phyloP scores from a whole-genome alignment of 2,888 invertebrate species.

The Bombyx huttoni region DNA sequence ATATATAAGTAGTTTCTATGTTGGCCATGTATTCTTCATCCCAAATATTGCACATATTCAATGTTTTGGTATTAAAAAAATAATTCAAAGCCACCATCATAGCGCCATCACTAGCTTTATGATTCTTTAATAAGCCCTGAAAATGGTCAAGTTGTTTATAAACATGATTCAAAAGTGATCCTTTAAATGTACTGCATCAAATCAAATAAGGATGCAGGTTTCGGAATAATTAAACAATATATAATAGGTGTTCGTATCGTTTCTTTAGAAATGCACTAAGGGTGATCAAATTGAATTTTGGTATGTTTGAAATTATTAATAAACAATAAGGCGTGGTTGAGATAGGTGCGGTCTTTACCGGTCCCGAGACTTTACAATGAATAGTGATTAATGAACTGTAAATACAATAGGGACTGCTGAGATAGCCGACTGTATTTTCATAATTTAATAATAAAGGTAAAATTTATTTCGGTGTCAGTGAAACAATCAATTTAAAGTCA shows the following conservation, averaged over 20 bases:
- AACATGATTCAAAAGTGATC: neutral
- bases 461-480: too few species aligned
- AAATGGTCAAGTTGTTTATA: neutral
- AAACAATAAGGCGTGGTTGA: conserved; percentile 26
- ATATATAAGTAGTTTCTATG: too few species aligned
- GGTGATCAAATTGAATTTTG: neutral
- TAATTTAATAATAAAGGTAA: conserved; percentile 10
- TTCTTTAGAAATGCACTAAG: too few species aligned
- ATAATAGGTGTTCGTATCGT: neutral
- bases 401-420: conserved; percentile 47
- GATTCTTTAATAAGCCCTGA: neutral
- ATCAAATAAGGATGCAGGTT: neutral
- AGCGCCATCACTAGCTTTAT: too few species aligned
- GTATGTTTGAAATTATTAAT: neutral
- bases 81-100: too few species aligned
- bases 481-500: too few species aligned
- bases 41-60: too few species aligned
- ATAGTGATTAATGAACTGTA: conserved; percentile 60
- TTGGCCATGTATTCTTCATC: too few species aligned
- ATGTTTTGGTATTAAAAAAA: too few species aligned
- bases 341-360: conserved; percentile 11
- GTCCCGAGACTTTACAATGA: conserved; percentile 43
- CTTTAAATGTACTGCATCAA: neutral
- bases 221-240: neutral
- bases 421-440: conserved; percentile 23